phyloP scores from a whole-genome alignment of 2,888 invertebrate genomes.

The Epistrophella euchroma region DNA sequence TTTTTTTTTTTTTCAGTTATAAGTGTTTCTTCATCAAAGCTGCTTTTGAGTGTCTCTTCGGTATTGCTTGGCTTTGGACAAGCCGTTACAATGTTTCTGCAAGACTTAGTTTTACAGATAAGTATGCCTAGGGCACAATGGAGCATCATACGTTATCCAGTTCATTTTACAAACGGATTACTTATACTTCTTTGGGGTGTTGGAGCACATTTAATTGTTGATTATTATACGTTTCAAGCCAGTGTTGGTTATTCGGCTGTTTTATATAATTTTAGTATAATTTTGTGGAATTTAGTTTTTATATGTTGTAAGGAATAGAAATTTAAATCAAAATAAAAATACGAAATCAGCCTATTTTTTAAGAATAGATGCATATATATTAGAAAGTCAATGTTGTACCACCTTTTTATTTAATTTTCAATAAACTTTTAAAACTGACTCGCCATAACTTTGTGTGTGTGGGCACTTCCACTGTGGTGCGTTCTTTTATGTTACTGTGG shows the following conservation, averaged over 20 bases:
- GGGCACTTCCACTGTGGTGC: too few relatives aligned
- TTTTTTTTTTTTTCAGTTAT: constrained; percentile 79
- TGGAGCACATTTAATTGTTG: constrained; percentile 81
- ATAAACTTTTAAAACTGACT: too few relatives aligned
- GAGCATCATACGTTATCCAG: constrained; percentile 81
- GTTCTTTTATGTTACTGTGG: too few relatives aligned
- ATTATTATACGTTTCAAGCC: constrained; percentile 82
- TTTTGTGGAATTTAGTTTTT: constrained; percentile 82
- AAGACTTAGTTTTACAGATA: constrained; percentile 82
- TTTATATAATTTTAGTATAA: constrained; percentile 80
- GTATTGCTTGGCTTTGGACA: constrained; percentile 83
- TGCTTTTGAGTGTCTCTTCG: constrained; percentile 82
- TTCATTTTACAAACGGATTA: constrained; percentile 82
- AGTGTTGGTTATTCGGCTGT: constrained; percentile 81
- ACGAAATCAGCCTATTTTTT: constrained; percentile 25
- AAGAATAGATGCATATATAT: neutral
- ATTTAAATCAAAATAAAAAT: constrained; percentile 6
- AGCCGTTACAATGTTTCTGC: constrained; percentile 82
- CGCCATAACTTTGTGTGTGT: too few relatives aligned
- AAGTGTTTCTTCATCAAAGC: constrained; percentile 82
- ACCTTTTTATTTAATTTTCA: too few relatives aligned
- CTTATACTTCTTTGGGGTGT: constrained; percentile 82
- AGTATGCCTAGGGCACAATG: constrained; percentile 82
- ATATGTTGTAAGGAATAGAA: constrained; percentile 79
- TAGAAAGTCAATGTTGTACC: neutral